Conservation (phyloP, 2,113 vertebrate genomes). For the Amphilophus citrinellus region DNA sequence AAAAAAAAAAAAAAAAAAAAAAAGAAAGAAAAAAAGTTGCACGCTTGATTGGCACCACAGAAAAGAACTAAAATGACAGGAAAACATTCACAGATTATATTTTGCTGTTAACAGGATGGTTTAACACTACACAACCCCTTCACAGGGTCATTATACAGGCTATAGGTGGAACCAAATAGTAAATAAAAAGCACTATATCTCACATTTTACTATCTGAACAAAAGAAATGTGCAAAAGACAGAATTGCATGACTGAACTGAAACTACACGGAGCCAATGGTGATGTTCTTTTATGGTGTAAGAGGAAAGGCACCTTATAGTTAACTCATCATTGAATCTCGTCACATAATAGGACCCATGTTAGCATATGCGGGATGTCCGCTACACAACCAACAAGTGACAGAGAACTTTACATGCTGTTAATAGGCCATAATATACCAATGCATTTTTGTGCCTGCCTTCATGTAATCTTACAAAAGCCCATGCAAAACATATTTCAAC, state of each 20-base stretch:
- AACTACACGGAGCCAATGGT: background rate
- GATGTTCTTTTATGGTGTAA: conserved; percentile 15
- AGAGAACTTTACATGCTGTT: background rate
- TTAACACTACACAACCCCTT: conserved; percentile 25
- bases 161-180: conserved; percentile 32
- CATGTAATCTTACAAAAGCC: conserved; percentile 22
- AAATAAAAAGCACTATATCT: conserved; percentile 8
- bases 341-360: conserved; percentile 9
- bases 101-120: conserved; percentile 16
- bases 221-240: conserved; percentile 59
- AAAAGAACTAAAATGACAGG: conserved; percentile 54
- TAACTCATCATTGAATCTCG: background rate
- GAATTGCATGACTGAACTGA: conserved; percentile 44
- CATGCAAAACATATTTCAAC: background rate
- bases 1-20: too few species aligned
- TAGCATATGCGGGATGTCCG: background rate
- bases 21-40: conserved; percentile 11
- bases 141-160: conserved; percentile 17
- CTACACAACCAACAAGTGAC: background rate
- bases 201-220: conserved; percentile 37
- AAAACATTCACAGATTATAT: conserved; percentile 52
- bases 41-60: conserved; percentile 38
- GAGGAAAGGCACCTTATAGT: conserved; percentile 26
- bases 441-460: conserved; percentile 28
- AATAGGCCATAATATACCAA: background rate